Evolutionary conservation across 2,888 invertebrate species (phyloP).

Genomic region (Lasioglossum oenotherae): DNA sequence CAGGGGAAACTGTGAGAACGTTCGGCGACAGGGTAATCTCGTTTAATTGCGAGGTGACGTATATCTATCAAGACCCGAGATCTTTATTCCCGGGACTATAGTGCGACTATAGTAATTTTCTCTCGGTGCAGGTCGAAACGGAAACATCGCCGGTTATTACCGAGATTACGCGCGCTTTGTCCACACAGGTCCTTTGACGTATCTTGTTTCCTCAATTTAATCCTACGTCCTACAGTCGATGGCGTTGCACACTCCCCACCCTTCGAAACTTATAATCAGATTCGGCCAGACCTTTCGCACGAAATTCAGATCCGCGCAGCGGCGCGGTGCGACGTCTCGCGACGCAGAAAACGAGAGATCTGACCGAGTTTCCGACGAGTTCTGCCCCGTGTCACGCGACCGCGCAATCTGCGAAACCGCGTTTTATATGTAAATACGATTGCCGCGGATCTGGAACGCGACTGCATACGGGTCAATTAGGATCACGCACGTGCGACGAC

Average conservation of each 20-base stretch:
- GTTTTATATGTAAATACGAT: conserved; percentile 19
- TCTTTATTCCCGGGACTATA: background rate
- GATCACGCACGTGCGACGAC: conserved; percentile 45
- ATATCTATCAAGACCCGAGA: background rate
- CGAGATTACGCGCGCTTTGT: background rate
- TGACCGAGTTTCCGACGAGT: conserved; percentile 66
- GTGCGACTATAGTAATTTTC: background rate
- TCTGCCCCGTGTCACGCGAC: conserved; percentile 65
- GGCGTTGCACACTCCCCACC: background rate
- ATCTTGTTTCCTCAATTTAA: background rate
- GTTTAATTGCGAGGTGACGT: background rate
- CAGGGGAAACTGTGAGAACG: background rate
- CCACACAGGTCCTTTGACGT: background rate
- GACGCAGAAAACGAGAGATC: conserved; percentile 53
- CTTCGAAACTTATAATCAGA: background rate
- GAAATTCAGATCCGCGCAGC: conserved; percentile 54
- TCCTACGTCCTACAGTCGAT: background rate
- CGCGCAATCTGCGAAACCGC: conserved; percentile 50
- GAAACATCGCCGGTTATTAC: background rate
- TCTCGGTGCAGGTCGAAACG: background rate
- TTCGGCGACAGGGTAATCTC: background rate
- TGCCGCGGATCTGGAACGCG: conserved; percentile 9
- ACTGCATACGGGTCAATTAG: conserved; percentile 23
- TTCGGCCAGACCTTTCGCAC: conserved; percentile 18
- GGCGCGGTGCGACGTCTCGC: conserved; percentile 24